Percentiles rank a stretch among this genome's conserved stretches.
These are phyloP conservation scores for Coptodon bakossiorum DNA, from an alignment of 2,113 vertebrate species.

Conservation along the genomic window DNA sequence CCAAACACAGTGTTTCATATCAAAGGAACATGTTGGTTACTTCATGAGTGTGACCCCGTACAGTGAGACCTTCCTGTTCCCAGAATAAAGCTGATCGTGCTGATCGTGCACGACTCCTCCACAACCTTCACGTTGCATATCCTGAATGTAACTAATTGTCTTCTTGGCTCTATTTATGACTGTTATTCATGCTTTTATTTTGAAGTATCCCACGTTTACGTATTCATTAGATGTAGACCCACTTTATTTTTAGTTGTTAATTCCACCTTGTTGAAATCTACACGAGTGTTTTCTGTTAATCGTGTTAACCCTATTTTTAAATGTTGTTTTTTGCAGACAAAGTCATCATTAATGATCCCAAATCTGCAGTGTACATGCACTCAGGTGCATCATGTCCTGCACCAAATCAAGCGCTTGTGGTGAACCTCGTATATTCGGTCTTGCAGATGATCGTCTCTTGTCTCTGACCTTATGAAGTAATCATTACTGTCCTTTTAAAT, in stretches of 20 bases:
- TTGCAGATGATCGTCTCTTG: neutral
- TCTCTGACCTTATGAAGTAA: neutral
- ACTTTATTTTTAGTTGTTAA: fast-evolving
- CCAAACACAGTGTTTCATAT: neutral
- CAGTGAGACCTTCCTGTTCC: neutral
- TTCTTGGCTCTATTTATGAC: neutral
- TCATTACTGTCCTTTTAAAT: neutral
- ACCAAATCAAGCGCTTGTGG: fast-evolving
- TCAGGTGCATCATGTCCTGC: neutral
- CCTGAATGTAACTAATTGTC: neutral
- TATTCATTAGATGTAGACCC: neutral
- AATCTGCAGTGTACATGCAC: neutral
- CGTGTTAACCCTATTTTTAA: neutral
- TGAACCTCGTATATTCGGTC: fast-evolving
- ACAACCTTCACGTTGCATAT: neutral
- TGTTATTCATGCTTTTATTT: neutral
- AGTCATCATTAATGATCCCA: neutral
- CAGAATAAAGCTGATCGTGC: neutral
- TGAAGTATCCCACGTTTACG: neutral
- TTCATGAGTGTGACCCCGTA: neutral
- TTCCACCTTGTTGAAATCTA: neutral
- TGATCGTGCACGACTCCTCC: fast-evolving
- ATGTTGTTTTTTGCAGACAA: neutral
- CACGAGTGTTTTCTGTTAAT: neutral
- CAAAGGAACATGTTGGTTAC: neutral